Conservation (phyloP, 2,888 invertebrate genomes). For the Pollenia griseotomentosa region DNA sequence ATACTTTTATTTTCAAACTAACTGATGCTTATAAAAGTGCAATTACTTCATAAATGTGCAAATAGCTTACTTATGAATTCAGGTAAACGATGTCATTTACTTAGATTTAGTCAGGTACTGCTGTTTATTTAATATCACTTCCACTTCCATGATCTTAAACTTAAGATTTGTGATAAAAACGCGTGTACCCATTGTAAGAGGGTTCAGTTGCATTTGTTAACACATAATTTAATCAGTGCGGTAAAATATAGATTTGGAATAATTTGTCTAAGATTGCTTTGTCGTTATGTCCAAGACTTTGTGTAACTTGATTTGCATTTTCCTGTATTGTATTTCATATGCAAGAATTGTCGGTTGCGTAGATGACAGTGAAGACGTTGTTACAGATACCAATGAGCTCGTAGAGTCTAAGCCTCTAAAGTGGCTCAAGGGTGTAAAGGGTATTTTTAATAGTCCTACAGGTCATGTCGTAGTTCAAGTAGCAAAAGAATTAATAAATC, state of each 20-base stretch:
- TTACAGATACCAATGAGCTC: slow-evolving; percentile 70
- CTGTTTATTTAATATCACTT: slow-evolving; percentile 59
- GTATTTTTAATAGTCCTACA: slow-evolving; percentile 81
- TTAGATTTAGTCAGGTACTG: slow-evolving; percentile 16
- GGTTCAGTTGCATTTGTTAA: slow-evolving; percentile 77
- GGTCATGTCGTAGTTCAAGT: slow-evolving; percentile 84
- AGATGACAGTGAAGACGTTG: neutral
- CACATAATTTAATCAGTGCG: slow-evolving; percentile 24
- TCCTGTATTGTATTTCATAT: slow-evolving; percentile 19
- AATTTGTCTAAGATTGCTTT: too few species aligned
- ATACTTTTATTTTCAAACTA: too few species aligned
- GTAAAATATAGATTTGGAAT: neutral
- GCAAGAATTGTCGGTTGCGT: slow-evolving; percentile 28
- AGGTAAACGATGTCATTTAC: slow-evolving; percentile 58
- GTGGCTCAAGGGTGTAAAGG: slow-evolving; percentile 81
- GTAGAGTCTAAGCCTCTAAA: slow-evolving; percentile 73
- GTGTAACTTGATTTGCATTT: slow-evolving; percentile 20
- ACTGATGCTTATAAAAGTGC: neutral
- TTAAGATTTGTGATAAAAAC: slow-evolving; percentile 78
- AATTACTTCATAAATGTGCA: too few species aligned
- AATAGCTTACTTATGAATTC: slow-evolving; percentile 28
- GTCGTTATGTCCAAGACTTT: slow-evolving; percentile 12
- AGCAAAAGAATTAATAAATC: slow-evolving; percentile 88
- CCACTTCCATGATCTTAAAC: slow-evolving; percentile 43
- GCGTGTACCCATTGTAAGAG: slow-evolving; percentile 64